Evolutionary conservation across 2,888 invertebrate species (phyloP), one percentile per base, ranked within the genome.

Genomic region (Cheiracanthium punctorium): DNA sequence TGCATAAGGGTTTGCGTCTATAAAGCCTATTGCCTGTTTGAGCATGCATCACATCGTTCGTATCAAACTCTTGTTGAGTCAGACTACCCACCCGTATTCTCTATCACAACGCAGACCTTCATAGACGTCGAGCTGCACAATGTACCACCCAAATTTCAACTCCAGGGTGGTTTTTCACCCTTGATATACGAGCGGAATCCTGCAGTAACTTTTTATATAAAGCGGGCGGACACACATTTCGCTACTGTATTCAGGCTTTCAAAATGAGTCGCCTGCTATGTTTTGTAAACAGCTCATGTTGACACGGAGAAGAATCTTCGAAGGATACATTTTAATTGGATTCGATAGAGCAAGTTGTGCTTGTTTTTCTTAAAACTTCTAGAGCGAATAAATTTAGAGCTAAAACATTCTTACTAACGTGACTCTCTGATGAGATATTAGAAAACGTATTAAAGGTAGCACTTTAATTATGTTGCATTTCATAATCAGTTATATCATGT

Each of bases 1-100:
- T 76, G 86, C 86, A 86, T 80, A 80, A 86, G 80, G 75, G 75
- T 76, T 75, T 48, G 64, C 70, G 37, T 64, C 43, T 69, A 75
- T 73, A 86, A 86, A 86, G 86, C 86, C 80, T 73, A 84, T 84
- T 84, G 79, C 84, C 73, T 80, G 69, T 37, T 71, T 70, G 64
- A 70, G 76, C 69, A 72, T 79, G 82, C 82, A 77, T 58, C 80
- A 65, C 41, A 33, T 52, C 48, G 77, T 32, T 52, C 41, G 67
- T 10, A 41, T 52, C 77, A 43, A 69, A 69, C 30, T 24, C 69
- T 69, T 33, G 69, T 69, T 52, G 71, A 71, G 71, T 71, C 71
- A 71, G 71, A n/a, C 71, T 33, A 37, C 70, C 70, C 71, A 43
- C 41, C 71, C 71, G 43, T 29, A 33, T 67, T 69, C 69, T 37